phyloP scores from a whole-genome alignment of 2,888 invertebrate genomes.

The Itoplectis maculator region DNA sequence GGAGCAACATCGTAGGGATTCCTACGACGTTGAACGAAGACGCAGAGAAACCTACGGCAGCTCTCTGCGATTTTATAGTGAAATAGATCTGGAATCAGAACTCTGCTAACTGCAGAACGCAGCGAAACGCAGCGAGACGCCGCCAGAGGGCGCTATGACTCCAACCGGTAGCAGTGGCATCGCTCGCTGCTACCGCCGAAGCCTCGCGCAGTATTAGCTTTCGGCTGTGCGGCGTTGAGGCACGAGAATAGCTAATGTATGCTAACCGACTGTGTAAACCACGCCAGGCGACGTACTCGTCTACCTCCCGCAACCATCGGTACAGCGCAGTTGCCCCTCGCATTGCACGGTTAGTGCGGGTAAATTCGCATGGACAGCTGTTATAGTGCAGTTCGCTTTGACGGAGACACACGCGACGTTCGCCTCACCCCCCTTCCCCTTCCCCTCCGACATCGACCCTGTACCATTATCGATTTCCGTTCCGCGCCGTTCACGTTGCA shows the following conservation, averaged over 20 bases:
- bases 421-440: too few relatives aligned
- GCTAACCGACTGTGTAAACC: conserved; percentile 42
- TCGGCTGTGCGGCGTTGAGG: conserved; percentile 1
- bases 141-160: not conserved
- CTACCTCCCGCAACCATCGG: not conserved
- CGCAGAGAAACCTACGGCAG: too few relatives aligned
- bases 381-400: conserved; percentile 18
- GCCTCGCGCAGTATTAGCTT: conserved; percentile 9
- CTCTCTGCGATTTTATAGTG: not conserved
- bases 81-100: not conserved
- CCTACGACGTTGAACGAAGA: not conserved
- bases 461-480: conserved; percentile 24
- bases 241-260: conserved; percentile 32
- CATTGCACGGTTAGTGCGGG: conserved; percentile 12
- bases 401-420: conserved; percentile 13
- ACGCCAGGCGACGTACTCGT: conserved; percentile 25
- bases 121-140: too few relatives aligned
- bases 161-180: too few relatives aligned
- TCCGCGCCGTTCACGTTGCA: not conserved
- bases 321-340: not conserved
- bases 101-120: too few relatives aligned
- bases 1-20: too few relatives aligned
- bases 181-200: too few relatives aligned
- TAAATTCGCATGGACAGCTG: conserved; percentile 30
- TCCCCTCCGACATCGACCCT: conserved; percentile 7